Evolutionary conservation across 2,113 vertebrate genomes (phyloP).

Genomic region (Speoplatyrhinus poulsoni): DNA sequence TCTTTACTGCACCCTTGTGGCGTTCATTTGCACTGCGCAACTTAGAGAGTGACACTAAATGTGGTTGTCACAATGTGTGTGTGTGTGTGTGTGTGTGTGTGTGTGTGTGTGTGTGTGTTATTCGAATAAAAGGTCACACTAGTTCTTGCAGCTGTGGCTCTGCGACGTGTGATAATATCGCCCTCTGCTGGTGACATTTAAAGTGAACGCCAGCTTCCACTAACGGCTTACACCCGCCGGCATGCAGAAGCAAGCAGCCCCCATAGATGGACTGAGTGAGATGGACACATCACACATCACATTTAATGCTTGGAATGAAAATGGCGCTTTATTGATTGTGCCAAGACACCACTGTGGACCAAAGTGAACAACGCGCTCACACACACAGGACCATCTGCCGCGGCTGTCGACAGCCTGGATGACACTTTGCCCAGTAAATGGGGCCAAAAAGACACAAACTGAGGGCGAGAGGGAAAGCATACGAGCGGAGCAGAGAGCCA

Average conservation of each 20-base stretch:
- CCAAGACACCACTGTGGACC: slow-evolving; percentile 29
- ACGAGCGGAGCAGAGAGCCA: slow-evolving; percentile 19
- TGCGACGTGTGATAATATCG: too few species aligned
- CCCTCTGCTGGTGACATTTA: too few species aligned
- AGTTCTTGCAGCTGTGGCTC: too few species aligned
- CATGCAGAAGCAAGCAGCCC: neutral
- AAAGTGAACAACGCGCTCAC: slow-evolving; percentile 47
- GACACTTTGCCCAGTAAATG: slow-evolving; percentile 63
- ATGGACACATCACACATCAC: neutral
- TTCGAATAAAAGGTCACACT: too few species aligned
- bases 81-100: too few species aligned
- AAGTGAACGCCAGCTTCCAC: neutral
- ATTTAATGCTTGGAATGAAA: slow-evolving; percentile 48
- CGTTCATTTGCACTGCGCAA: too few species aligned
- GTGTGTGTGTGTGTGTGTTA: too few species aligned
- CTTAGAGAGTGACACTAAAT: too few species aligned
- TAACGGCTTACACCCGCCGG: neutral
- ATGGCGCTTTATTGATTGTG: slow-evolving; percentile 54
- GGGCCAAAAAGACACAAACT: slow-evolving; percentile 58
- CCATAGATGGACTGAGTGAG: neutral
- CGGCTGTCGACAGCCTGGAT: slow-evolving; percentile 57
- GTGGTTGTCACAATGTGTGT: too few species aligned
- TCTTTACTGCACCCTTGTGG: too few species aligned
- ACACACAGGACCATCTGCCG: slow-evolving; percentile 65
- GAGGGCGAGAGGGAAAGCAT: slow-evolving; percentile 50